These are phyloP conservation scores for Apostichopus parvimensis DNA, from an alignment of 35 echinoderm and acorn worm species.

Conservation along the genomic window DNA sequence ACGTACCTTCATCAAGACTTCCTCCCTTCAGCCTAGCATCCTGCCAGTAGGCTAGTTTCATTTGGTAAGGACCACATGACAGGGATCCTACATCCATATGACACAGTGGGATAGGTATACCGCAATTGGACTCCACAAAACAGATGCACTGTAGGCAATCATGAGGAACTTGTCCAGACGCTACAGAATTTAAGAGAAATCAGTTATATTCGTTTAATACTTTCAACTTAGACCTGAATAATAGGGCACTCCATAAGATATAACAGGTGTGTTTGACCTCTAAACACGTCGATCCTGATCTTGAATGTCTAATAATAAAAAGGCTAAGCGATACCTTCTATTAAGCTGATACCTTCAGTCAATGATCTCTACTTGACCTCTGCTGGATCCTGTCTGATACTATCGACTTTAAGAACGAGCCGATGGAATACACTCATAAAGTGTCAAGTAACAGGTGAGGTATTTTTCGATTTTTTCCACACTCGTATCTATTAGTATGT, in stretches of 20 bases:
- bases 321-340: no score
- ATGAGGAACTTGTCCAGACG: not conserved
- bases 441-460: no score
- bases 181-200: not conserved
- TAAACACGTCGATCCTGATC: no score
- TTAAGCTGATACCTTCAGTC: no score
- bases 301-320: no score
- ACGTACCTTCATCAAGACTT: slow-evolving; percentile 56
- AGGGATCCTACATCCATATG: slow-evolving; percentile 64
- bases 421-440: no score
- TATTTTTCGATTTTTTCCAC: no score
- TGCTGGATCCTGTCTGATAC: no score
- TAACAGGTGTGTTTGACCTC: no score
- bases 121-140: slow-evolving; percentile 62
- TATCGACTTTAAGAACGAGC: no score
- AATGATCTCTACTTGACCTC: no score
- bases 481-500: not conserved
- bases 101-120: slow-evolving; percentile 68
- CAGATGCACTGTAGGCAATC: slow-evolving; percentile 82
- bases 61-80: slow-evolving; percentile 88
- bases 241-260: no score
- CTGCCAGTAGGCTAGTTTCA: slow-evolving; percentile 65
- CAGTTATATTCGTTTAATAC: not conserved
- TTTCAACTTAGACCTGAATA: not conserved
- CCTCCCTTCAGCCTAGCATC: slow-evolving; percentile 66